Conservation (phyloP, 2,113 vertebrate genomes). For the Natator depressus region DNA sequence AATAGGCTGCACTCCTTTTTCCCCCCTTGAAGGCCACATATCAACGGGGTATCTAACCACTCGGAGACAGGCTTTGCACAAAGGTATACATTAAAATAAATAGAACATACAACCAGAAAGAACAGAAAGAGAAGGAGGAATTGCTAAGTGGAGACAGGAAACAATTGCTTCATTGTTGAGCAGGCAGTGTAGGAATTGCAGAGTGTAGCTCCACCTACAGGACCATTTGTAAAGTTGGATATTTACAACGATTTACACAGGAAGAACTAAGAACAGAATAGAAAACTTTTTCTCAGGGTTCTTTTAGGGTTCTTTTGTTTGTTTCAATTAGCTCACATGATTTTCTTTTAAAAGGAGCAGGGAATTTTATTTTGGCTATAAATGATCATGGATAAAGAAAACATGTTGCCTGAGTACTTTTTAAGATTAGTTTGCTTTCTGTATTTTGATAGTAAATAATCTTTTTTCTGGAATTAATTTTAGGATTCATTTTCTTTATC, state of each 20-base stretch:
- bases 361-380: fast-evolving
- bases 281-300: not conserved
- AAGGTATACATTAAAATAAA: conserved; percentile 89
- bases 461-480: conserved; percentile 47
- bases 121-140: conserved; percentile 71
- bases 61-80: conserved; percentile 80
- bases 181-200: conserved; percentile 78
- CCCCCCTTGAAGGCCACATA: conserved; percentile 78
- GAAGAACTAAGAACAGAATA: not conserved
- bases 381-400: fast-evolving
- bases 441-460: conserved; percentile 66
- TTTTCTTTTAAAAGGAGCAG: fast-evolving
- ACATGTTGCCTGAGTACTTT: not conserved
- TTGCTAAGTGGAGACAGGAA: conserved; percentile 66
- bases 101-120: conserved; percentile 80
- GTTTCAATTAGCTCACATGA: not conserved
- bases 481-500: conserved; percentile 46
- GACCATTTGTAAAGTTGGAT: conserved; percentile 72
- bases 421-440: conserved; percentile 8
- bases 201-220: conserved; percentile 97
- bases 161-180: conserved; percentile 89
- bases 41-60: conserved; percentile 81
- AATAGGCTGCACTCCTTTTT: conserved; percentile 80
- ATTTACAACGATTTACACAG: not conserved
- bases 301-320: not conserved